Conservation (phyloP, 2,113 vertebrate genomes). For the Callipepla californica region DNA sequence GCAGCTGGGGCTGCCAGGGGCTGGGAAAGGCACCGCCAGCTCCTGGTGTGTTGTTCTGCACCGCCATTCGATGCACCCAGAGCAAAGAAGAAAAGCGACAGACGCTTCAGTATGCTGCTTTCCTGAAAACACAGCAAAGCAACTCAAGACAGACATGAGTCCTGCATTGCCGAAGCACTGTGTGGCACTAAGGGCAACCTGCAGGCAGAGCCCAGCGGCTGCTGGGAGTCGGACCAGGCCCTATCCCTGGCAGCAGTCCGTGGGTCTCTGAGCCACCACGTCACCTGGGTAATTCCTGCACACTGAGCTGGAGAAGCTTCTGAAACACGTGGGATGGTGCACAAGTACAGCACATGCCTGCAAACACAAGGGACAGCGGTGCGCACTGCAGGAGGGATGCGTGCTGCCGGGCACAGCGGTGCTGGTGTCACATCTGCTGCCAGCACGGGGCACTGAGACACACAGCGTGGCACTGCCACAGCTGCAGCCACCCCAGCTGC, state of each 20-base stretch:
- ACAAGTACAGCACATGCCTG: too few species aligned
- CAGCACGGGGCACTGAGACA: background rate
- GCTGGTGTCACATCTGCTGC: background rate
- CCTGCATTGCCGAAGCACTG: background rate
- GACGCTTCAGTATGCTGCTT: background rate
- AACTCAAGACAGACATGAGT: background rate
- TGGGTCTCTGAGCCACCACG: accelerated
- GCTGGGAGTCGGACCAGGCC: background rate
- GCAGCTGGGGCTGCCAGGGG: background rate
- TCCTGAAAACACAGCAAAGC: background rate
- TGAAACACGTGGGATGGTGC: accelerated
- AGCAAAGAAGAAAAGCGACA: background rate
- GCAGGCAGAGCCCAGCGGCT: accelerated
- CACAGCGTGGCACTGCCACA: background rate
- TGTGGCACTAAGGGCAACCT: background rate
- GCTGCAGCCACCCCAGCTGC: background rate
- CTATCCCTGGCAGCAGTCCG: background rate
- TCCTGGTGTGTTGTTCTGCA: too few species aligned
- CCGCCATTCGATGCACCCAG: accelerated
- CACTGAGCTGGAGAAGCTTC: background rate
- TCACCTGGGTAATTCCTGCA: background rate
- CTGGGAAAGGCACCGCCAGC: background rate
- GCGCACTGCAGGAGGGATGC: background rate
- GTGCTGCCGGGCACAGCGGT: accelerated
- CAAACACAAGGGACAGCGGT: background rate